Percentiles rank a stretch among this genome's conserved stretches.
These are phyloP conservation scores for Brachylomia viminalis DNA, from an alignment of 2,888 invertebrate species.

Conservation along the genomic window DNA sequence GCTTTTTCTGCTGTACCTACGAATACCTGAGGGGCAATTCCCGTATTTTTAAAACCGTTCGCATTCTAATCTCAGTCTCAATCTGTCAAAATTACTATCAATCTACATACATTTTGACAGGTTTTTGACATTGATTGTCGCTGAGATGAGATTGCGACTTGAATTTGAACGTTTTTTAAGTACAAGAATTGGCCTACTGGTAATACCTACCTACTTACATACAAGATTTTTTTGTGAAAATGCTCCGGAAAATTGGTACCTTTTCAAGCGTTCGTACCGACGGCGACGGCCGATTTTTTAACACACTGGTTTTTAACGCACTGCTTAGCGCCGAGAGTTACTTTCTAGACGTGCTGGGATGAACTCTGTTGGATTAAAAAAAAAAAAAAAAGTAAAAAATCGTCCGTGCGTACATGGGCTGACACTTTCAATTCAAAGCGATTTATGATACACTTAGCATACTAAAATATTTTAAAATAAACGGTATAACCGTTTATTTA, in stretches of 20 bases:
- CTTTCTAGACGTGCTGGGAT: not conserved
- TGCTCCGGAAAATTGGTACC: not conserved
- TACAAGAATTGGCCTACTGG: too few species aligned
- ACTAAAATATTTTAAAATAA: not conserved
- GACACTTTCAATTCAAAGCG: not conserved
- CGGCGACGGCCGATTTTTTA: not conserved
- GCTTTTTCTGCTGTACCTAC: not conserved
- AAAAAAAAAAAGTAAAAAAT: not conserved
- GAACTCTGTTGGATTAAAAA: not conserved
- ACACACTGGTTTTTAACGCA: not conserved
- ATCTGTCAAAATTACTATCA: too few species aligned
- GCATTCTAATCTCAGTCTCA: too few species aligned
- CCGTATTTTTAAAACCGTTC: too few species aligned
- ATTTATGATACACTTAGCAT: not conserved
- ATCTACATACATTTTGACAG: too few species aligned
- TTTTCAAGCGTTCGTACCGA: too few species aligned
- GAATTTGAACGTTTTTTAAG: too few species aligned
- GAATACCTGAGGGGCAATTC: too few species aligned
- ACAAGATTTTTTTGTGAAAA: not conserved
- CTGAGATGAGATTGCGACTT: too few species aligned
- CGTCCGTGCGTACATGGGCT: not conserved
- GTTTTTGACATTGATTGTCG: too few species aligned
- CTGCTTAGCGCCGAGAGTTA: not conserved
- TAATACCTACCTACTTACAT: too few species aligned
- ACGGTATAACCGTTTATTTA: slow-evolving; percentile 20